Evolutionary conservation across 2,888 invertebrate species (phyloP).

Genomic region (Dicyrtomina minuta): DNA sequence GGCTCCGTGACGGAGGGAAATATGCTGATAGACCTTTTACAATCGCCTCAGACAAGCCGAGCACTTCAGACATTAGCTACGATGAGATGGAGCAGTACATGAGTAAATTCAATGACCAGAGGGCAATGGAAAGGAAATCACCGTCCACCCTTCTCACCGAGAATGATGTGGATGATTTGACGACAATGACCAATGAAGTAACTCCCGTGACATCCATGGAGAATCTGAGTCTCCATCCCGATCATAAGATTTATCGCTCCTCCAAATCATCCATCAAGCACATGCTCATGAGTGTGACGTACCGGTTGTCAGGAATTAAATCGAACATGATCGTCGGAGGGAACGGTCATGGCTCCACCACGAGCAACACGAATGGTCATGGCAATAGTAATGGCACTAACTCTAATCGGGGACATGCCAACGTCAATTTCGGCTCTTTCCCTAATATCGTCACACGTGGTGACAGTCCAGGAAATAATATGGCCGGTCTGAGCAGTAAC

Average conservation of each 20-base stretch:
- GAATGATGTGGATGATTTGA: constrained; percentile 55
- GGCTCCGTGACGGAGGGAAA: constrained; percentile 58
- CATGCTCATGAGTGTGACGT: constrained; percentile 54
- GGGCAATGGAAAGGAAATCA: constrained; percentile 45
- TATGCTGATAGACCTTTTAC: constrained; percentile 67
- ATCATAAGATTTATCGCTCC: constrained; percentile 76
- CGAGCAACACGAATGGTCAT: constrained; percentile 14
- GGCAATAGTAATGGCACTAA: constrained; percentile 4
- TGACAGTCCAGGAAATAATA: background rate
- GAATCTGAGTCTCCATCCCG: constrained; percentile 68
- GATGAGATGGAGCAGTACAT: constrained; percentile 64
- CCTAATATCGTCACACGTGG: constrained; percentile 41
- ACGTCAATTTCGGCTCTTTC: constrained; percentile 49
- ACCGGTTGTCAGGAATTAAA: constrained; percentile 51
- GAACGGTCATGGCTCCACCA: constrained; percentile 31
- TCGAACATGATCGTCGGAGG: constrained; percentile 43
- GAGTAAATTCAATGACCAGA: constrained; percentile 53
- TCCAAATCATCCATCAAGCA: constrained; percentile 55
- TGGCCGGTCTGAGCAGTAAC: background rate
- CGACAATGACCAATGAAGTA: constrained; percentile 56
- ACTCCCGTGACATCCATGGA: constrained; percentile 59
- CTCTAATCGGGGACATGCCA: constrained; percentile 16
- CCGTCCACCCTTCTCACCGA: constrained; percentile 54
- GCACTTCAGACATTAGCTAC: constrained; percentile 65
- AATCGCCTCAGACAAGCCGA: constrained; percentile 68